Base-by-base conservation (phyloP, 2,113 vertebrate genomes). In the Machaerirhynchus nigripectus region DNA sequence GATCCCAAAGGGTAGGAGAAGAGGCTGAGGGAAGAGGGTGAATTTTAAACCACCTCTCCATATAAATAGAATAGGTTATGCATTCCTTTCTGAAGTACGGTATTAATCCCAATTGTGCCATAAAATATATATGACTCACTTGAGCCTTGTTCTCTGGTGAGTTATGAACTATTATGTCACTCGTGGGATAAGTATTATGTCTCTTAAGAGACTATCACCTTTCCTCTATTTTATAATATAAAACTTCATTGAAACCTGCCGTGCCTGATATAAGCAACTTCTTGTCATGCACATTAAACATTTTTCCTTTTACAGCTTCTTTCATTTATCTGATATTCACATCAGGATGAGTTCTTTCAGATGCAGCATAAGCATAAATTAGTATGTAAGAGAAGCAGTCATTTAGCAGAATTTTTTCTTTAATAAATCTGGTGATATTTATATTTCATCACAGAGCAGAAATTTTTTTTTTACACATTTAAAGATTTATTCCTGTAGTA, bases 81-180 rank as follows among this genome's bases (percentile, higher is more conserved):
- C 83, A 95, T 39, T 67, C n/a, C 68, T 95, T 93, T 93, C 84
- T 77, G 81, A 97, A 95, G 73, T 75, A 84, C 6, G 1, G 47
- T 97, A 98, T 97, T 97, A 98, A 97, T 97, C 97, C 96, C 96
- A 96, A 94, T 94, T 96, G 96, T 93, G 82, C 93, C 74, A 96
- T 98, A 97, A 97, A 97, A 97, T 96, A 87, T 96, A 87, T 92
- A 95, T 95, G 90, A 97, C 93, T 93, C 93, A 87, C 94, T 97
- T 95, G 95, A 96, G 97, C 90, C 90, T 96, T 91, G 86, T 91
- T 96, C 96, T 97, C 95, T 91, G 69, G 97, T 97, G 97, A 97
- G 94, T 97, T 97, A 96, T 95, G 94, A 97, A 96, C 95, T 97
- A 96, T 74, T 95, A 87, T 87, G 92, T 95, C 84, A 85, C 97